These are phyloP conservation scores for Microplitis mediator DNA, from an alignment of 1,140 invertebrate genomes.

Conservation along the genomic window DNA sequence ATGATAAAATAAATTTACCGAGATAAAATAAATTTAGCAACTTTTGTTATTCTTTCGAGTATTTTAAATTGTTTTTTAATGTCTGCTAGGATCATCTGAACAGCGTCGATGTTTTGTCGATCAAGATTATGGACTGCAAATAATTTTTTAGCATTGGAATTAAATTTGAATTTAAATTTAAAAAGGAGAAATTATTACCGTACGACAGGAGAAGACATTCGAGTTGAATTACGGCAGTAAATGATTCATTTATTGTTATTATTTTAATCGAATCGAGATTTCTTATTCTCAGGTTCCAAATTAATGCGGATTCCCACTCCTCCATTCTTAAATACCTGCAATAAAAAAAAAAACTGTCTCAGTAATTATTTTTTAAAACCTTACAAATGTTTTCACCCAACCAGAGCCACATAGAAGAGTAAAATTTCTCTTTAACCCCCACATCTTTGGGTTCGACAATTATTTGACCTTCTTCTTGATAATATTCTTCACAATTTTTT, in stretches of 20 bases:
- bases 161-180: neutral
- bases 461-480: conserved; percentile 49
- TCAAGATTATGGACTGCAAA: conserved; percentile 48
- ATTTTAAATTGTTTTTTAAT: conserved; percentile 44
- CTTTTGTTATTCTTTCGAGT: conserved; percentile 40
- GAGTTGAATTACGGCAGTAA: conserved; percentile 49
- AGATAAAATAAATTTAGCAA: conserved; percentile 43
- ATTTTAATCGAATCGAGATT: too few relatives aligned
- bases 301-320: too few relatives aligned
- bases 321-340: neutral
- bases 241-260: conserved; percentile 37
- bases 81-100: conserved; percentile 31
- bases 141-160: neutral
- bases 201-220: conserved; percentile 53
- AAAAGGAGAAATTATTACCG: conserved; percentile 38
- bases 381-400: conserved; percentile 21
- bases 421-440: conserved; percentile 51
- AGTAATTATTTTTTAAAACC: neutral
- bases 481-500: conserved; percentile 52
- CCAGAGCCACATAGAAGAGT: conserved; percentile 58
- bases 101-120: conserved; percentile 38
- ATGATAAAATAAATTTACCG: conserved; percentile 40
- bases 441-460: conserved; percentile 48
- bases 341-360: neutral
- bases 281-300: too few relatives aligned